Percentiles rank a stretch among this genome's conserved stretches.
Evolutionary conservation across 2,113 vertebrate species (phyloP).

Genomic region (Datnioides undecimradiatus): DNA sequence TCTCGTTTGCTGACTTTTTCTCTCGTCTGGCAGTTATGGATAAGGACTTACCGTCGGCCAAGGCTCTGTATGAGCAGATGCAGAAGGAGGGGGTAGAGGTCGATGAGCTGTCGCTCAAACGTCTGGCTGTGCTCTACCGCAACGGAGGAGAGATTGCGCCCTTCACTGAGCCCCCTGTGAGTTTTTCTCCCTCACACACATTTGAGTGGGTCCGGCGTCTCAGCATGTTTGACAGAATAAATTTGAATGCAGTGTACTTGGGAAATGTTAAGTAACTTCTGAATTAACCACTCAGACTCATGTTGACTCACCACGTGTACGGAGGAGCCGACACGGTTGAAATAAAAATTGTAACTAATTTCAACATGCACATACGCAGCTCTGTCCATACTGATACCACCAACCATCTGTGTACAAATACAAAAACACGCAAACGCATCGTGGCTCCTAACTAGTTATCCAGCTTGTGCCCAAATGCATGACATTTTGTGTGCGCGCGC

Average conservation of each 20-base stretch:
- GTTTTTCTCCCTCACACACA: conserved; percentile 63
- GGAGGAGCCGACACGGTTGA: neutral
- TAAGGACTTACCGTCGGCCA: conserved; percentile 87
- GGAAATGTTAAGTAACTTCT: neutral
- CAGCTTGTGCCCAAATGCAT: conserved; percentile 15
- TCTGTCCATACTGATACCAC: neutral
- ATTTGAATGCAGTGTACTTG: neutral
- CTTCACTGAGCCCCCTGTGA: conserved; percentile 94
- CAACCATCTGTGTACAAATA: neutral
- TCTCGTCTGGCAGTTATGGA: conserved; percentile 82
- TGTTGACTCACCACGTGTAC: neutral
- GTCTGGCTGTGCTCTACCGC: conserved; percentile 88
- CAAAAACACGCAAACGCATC: neutral
- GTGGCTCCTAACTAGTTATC: conserved; percentile 25
- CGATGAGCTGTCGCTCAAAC: conserved; percentile 89
- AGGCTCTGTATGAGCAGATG: conserved; percentile 84
- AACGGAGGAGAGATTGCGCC: conserved; percentile 85
- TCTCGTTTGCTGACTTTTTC: neutral
- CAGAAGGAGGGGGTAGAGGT: conserved; percentile 81
- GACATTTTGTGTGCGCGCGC: conserved; percentile 19
- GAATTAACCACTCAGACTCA: too few species aligned
- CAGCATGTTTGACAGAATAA: neutral
- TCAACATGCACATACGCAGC: neutral
- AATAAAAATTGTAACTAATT: neutral
- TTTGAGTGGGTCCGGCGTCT: neutral